These are phyloP conservation scores for Uromys caudimaculatus DNA, from an alignment of 2,797 vertebrate species.

Conservation along the genomic window DNA sequence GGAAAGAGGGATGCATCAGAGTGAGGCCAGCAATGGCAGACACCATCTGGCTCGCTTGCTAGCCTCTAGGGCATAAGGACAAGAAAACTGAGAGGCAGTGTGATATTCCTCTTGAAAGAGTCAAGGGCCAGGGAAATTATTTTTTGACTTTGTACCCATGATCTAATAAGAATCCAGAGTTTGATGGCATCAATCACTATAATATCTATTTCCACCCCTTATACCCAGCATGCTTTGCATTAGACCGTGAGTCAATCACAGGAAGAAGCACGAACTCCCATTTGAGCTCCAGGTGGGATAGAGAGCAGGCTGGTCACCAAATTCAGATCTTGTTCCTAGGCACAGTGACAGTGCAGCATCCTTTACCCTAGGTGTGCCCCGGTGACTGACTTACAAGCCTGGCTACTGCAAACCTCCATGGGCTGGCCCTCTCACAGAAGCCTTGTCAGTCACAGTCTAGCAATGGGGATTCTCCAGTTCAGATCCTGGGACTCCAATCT, in stretches of 20 bases:
- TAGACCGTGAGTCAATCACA: not conserved
- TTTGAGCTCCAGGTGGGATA: not conserved
- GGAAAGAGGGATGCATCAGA: not conserved
- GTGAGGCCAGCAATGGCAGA: not conserved
- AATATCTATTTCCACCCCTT: not conserved
- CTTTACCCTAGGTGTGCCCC: not conserved
- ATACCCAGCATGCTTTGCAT: not conserved
- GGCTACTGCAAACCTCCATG: not conserved
- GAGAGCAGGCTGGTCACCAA: not conserved
- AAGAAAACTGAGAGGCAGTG: not conserved
- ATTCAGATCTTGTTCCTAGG: not conserved
- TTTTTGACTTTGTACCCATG: not conserved
- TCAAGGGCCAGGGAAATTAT: not conserved
- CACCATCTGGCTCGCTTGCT: not conserved
- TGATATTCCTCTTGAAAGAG: not conserved
- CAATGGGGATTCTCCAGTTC: not conserved
- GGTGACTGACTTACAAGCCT: not conserved
- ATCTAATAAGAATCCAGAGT: not conserved
- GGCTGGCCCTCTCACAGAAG: too few relatives aligned
- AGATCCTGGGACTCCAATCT: not conserved
- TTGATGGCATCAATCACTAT: not conserved
- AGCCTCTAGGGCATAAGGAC: not conserved
- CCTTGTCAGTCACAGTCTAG: not conserved
- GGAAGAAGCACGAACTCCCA: not conserved
- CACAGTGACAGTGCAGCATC: not conserved